These are phyloP conservation scores for Leptoteleia sp. DNA, from an alignment of 1,140 invertebrate species.

Conservation along the genomic window DNA sequence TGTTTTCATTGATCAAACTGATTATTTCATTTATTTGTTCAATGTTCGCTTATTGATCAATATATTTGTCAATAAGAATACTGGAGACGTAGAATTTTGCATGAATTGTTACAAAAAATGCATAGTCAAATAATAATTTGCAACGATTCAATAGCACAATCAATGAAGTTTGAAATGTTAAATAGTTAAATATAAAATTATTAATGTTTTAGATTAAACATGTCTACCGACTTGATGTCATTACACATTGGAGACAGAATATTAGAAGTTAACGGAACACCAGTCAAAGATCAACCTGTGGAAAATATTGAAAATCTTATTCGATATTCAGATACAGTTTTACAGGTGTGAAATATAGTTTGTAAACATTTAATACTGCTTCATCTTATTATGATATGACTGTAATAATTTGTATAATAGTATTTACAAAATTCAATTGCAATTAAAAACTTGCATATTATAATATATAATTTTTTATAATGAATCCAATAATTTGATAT, in stretches of 20 bases:
- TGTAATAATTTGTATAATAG: too few relatives aligned
- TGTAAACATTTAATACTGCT: background rate
- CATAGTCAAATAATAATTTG: conserved; percentile 2
- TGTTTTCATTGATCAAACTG: conserved; percentile 1
- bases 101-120: conserved; percentile 22
- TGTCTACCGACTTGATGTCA: conserved; percentile 90
- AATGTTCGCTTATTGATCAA: too few relatives aligned
- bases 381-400: too few relatives aligned
- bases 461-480: too few relatives aligned
- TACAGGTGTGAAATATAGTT: conserved; percentile 25
- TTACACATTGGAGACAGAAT: conserved; percentile 95
- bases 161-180: background rate
- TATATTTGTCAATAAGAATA: conserved; percentile 1
- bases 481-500: too few relatives aligned
- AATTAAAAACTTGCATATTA: too few relatives aligned
- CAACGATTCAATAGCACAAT: conserved; percentile 17
- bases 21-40: too few relatives aligned
- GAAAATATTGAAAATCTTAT: conserved; percentile 90
- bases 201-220: conserved; percentile 86
- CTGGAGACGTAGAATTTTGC: conserved; percentile 17
- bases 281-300: conserved; percentile 89
- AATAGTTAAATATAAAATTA: conserved; percentile 17
- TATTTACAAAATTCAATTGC: too few relatives aligned
- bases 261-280: conserved; percentile 94
- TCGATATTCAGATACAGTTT: conserved; percentile 83